A percentile compares a stretch with the other conserved stretches of the same genome.
These are phyloP conservation scores for Tinamus guttatus DNA, from an alignment of 2,113 vertebrate species.

Conservation along the genomic window DNA sequence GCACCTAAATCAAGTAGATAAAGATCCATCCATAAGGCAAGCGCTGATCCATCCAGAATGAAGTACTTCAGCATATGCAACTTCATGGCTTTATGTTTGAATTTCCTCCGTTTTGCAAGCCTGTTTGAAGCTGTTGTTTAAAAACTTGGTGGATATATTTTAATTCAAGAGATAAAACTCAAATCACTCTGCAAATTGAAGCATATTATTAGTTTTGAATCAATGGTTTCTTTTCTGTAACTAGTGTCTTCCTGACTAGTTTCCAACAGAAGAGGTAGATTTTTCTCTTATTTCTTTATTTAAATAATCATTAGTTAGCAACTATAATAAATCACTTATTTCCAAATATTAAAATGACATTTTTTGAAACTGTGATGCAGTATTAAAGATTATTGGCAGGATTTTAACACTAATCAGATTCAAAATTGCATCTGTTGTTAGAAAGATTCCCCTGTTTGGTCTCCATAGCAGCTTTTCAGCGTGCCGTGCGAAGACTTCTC, in stretches of 20 bases:
- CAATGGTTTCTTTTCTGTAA: constrained; percentile 40
- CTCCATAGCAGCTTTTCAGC: not conserved
- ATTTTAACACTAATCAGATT: not conserved
- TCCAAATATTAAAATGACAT: not conserved
- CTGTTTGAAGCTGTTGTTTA: not conserved
- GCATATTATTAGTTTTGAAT: not conserved
- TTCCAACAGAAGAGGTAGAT: constrained; percentile 20
- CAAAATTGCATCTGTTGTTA: not conserved
- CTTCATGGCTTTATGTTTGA: not conserved
- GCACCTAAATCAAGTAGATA: not conserved
- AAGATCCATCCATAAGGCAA: not conserved
- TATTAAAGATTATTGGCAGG: not conserved
- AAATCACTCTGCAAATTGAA: not conserved
- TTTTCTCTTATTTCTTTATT: not conserved
- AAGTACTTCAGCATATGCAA: not conserved
- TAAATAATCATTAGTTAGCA: not conserved
- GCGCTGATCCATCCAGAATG: too few relatives aligned
- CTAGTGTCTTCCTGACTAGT: constrained; percentile 26
- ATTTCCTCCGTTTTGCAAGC: not conserved
- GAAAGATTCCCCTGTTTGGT: not conserved
- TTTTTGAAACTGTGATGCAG: not conserved
- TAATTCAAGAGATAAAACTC: not conserved
- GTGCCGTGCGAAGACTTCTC: not conserved
- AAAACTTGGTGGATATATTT: not conserved
- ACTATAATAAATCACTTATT: not conserved